Base-by-base conservation (phyloP, 2,888 invertebrate species). In the Ennomos fuscantarius region DNA sequence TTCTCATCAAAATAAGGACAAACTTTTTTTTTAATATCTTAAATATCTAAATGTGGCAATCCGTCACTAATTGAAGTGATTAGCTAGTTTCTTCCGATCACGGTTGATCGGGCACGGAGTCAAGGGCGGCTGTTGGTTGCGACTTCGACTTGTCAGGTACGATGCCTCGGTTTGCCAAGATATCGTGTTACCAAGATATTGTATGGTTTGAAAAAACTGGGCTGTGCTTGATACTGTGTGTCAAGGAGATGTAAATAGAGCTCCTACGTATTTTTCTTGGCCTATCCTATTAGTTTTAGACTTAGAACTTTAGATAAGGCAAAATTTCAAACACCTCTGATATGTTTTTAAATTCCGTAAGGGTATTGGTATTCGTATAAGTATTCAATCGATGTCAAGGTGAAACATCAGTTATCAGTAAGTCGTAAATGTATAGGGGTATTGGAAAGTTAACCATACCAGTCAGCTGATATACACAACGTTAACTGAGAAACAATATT, bases 31-130 rank as follows among this genome's bases (percentile, higher is more conserved):
- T 11, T 32, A 32, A n/a, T 8, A 24, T 46, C 41, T 56, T 35
- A 52, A 52, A 57, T 57, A 52, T 32, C 37, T 51, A 65, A 68
- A 69, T 55, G 60, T 65, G 56, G 69, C 74, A 75, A 78, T 62
- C 72, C 63, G 70, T 82, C 74, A 74, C 84, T 70, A 83, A 85
- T 81, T 68, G 68, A 57, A 68, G 65, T 85, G 82, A 86, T 87
- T 82, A 79, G 64, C 56, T 67, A 66, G 74, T 73, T 70, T 73
- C 78, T 82, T 81, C 78, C 79, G 75, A 73, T 72, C 77, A 76
- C 73, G 79, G 74, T 73, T 79, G 78, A 73, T 65, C 74, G 74
- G 69, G 60, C 66, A 55, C 47, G 42, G 49, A 77, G 74, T 81
- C 83, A 83, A 84, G 82, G 83, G 70, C 82, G 69, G 34, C 34